A percentile compares a stretch with the other conserved stretches of the same genome.
These are phyloP conservation scores for Sarcophaga caerulescens DNA, from an alignment of 2,888 invertebrate genomes.

Conservation along the genomic window DNA sequence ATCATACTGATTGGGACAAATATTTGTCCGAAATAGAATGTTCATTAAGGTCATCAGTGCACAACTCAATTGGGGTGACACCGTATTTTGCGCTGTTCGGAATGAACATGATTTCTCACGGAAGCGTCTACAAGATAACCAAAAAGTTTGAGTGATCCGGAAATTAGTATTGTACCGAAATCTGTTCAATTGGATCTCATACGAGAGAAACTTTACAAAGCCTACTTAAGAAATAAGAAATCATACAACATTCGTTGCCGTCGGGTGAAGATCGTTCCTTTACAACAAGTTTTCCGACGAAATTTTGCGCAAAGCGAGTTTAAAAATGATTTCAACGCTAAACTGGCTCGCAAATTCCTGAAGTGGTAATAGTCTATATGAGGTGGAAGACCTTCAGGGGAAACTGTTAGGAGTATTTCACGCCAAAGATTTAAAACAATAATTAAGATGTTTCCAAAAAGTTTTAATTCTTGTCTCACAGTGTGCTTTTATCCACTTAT, in stretches of 20 bases:
- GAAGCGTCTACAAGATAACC: background rate
- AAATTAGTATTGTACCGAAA: background rate
- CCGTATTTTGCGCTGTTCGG: slow-evolving; percentile 56
- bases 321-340: background rate
- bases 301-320: slow-evolving; percentile 4
- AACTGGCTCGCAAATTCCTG: background rate
- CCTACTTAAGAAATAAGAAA: background rate
- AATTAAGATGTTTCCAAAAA: no score
- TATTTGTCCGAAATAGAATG: slow-evolving; percentile 6
- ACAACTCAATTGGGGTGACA: slow-evolving; percentile 44
- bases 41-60: slow-evolving; percentile 4
- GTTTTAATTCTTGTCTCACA: no score
- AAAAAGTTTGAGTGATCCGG: background rate
- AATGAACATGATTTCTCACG: no score
- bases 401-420: no score
- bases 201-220: slow-evolving; percentile 13
- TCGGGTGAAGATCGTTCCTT: background rate
- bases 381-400: background rate
- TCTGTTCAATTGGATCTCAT: background rate
- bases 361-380: background rate
- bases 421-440: no score
- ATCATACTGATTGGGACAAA: slow-evolving; percentile 26
- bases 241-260: background rate
- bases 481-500: no score
- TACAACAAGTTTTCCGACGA: background rate